phyloP scores from a whole-genome alignment of 2,888 invertebrate species.

The Tinea pellionella region DNA sequence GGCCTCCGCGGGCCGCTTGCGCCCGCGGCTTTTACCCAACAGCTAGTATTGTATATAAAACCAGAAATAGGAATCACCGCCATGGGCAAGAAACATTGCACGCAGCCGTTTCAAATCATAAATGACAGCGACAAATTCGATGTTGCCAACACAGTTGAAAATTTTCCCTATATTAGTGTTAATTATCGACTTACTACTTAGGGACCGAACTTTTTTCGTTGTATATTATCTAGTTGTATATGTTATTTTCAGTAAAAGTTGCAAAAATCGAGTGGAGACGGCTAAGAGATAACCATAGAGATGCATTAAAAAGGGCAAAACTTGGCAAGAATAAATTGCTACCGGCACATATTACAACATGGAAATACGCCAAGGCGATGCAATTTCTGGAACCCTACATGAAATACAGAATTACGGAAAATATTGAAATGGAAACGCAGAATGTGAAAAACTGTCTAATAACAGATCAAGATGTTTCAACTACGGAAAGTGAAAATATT shows the following conservation, averaged over 20 bases:
- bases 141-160: too few species aligned
- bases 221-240: too few species aligned
- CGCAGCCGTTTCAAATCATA: too few species aligned
- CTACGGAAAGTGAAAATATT: slow-evolving; percentile 25
- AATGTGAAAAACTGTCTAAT: slow-evolving; percentile 21
- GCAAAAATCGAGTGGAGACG: slow-evolving; percentile 59
- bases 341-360: slow-evolving; percentile 57
- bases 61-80: too few species aligned
- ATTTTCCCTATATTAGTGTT: too few species aligned
- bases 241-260: slow-evolving; percentile 38
- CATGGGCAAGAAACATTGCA: too few species aligned
- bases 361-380: slow-evolving; percentile 61
- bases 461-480: slow-evolving; percentile 40
- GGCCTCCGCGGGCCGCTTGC: too few species aligned
- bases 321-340: slow-evolving; percentile 54
- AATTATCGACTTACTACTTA: too few species aligned
- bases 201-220: too few species aligned
- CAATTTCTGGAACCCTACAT: slow-evolving; percentile 58
- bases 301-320: slow-evolving; percentile 54
- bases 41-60: too few species aligned
- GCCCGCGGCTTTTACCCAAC: too few species aligned
- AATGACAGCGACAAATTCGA: too few species aligned
- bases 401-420: slow-evolving; percentile 58
- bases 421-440: slow-evolving; percentile 46
- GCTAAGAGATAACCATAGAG: slow-evolving; percentile 53